phyloP scores from a whole-genome alignment of 1,140 invertebrate genomes.

The Drosophila serrata region DNA sequence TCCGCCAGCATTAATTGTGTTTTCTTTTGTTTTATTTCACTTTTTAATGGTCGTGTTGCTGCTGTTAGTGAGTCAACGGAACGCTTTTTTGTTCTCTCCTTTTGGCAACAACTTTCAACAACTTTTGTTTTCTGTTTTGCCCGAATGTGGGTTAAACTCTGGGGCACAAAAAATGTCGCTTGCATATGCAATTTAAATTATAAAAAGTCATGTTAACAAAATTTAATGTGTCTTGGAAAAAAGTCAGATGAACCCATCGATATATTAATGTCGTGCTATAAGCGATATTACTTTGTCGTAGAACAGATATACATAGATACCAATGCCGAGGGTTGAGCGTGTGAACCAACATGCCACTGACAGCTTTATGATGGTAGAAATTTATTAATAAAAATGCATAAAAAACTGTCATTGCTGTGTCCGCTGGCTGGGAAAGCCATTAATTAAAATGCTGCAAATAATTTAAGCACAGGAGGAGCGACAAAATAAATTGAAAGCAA shows the following conservation, averaged over 20 bases:
- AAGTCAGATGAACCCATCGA: slow-evolving; percentile 42
- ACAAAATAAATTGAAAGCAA: slow-evolving; percentile 21
- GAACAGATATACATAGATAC: slow-evolving; percentile 12
- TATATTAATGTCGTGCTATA: slow-evolving; percentile 33
- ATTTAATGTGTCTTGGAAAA: slow-evolving; percentile 7
- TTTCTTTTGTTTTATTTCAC: slow-evolving; percentile 46
- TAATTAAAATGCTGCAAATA: slow-evolving; percentile 41
- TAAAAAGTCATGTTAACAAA: slow-evolving; percentile 36
- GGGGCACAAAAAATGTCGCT: slow-evolving; percentile 5
- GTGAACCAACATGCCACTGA: slow-evolving; percentile 53
- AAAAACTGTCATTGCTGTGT: slow-evolving; percentile 40
- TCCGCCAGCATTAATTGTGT: slow-evolving; percentile 42
- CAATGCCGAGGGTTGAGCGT: slow-evolving; percentile 33
- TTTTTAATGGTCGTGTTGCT: slow-evolving; percentile 23
- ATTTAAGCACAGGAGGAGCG: slow-evolving; percentile 11
- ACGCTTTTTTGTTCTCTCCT: not conserved
- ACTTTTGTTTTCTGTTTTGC: slow-evolving; percentile 37
- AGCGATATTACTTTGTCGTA: slow-evolving; percentile 20
- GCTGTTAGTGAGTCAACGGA: slow-evolving; percentile 30
- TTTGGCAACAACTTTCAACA: slow-evolving; percentile 18
- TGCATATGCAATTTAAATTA: slow-evolving; percentile 39
- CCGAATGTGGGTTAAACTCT: slow-evolving; percentile 37
- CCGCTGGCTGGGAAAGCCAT: slow-evolving; percentile 28
- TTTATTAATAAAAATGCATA: slow-evolving; percentile 50
- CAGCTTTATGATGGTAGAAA: slow-evolving; percentile 53